Evolutionary conservation across 1,140 invertebrate genomes (phyloP).

Genomic region (Asbolus verrucosus): DNA sequence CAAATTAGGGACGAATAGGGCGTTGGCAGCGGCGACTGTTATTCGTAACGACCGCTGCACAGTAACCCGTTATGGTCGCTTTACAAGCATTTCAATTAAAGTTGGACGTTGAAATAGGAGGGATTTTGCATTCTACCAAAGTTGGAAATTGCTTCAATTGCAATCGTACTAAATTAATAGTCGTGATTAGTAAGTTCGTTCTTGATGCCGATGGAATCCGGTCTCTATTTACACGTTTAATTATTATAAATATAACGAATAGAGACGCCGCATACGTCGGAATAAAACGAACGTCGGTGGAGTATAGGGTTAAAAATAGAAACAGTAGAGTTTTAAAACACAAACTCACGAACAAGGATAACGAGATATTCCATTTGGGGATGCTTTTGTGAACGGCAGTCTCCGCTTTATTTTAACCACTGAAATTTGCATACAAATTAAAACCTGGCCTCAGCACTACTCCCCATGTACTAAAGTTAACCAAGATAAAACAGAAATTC

Average conservation of each 20-base stretch:
- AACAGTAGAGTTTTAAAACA: background rate
- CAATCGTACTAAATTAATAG: constrained; percentile 33
- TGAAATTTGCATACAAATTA: constrained; percentile 39
- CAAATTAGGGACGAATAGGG: constrained; percentile 34
- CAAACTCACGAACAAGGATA: background rate
- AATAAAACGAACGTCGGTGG: background rate
- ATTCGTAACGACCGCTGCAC: constrained; percentile 32
- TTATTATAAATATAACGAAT: background rate
- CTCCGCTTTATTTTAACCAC: constrained; percentile 33
- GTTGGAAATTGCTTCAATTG: constrained; percentile 37
- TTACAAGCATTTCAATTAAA: constrained; percentile 39
- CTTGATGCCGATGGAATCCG: too few species aligned
- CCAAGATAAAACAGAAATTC: constrained; percentile 27
- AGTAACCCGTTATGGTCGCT: constrained; percentile 36
- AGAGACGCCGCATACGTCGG: too few species aligned
- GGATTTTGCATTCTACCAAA: constrained; percentile 32
- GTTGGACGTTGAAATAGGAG: constrained; percentile 37
- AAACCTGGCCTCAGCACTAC: constrained; percentile 18
- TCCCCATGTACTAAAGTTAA: constrained; percentile 29
- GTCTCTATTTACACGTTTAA: too few species aligned
- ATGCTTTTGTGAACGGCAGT: constrained; percentile 22
- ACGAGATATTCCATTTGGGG: constrained; percentile 19
- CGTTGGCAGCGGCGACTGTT: constrained; percentile 26
- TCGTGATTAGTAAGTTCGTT: constrained; percentile 26
- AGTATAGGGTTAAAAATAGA: background rate